Conservation (phyloP, 1,140 invertebrate species). For the Drosophila arawakana region DNA sequence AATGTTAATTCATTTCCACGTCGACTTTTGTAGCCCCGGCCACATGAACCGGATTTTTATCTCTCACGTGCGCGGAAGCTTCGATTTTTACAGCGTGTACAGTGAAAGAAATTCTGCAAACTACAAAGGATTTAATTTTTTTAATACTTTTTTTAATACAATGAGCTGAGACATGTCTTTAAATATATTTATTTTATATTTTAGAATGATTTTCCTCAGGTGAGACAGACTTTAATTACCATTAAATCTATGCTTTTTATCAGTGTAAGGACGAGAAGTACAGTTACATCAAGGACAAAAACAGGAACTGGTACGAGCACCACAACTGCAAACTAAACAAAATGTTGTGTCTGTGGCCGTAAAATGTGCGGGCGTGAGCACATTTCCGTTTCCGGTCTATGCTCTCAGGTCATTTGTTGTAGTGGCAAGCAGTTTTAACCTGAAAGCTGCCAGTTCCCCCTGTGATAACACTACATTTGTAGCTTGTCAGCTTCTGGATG, state of each 20-base stretch:
- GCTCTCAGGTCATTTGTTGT: slow-evolving; percentile 27
- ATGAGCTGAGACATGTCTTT: too few relatives aligned
- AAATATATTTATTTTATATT: too few relatives aligned
- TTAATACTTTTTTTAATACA: too few relatives aligned
- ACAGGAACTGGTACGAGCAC: neutral
- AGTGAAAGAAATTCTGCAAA: too few relatives aligned
- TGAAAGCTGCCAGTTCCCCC: slow-evolving; percentile 24
- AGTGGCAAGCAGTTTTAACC: slow-evolving; percentile 2
- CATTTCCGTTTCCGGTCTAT: slow-evolving; percentile 63
- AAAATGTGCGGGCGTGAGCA: slow-evolving; percentile 54
- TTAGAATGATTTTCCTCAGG: too few relatives aligned
- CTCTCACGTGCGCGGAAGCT: slow-evolving; percentile 52
- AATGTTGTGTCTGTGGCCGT: slow-evolving; percentile 48
- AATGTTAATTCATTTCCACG: slow-evolving; percentile 79
- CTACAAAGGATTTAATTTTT: too few relatives aligned
- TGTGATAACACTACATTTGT: slow-evolving; percentile 35
- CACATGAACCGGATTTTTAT: slow-evolving; percentile 72
- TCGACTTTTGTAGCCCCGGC: slow-evolving; percentile 49
- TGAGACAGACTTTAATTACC: too few relatives aligned
- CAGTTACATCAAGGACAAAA: slow-evolving; percentile 2
- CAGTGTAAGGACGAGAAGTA: neutral
- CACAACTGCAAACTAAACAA: slow-evolving; percentile 58
- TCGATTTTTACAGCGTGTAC: slow-evolving; percentile 1
- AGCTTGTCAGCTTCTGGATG: slow-evolving; percentile 15
- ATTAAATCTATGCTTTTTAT: too few relatives aligned